A percentile compares a stretch with the other conserved stretches of the same genome.
phyloP scores from a whole-genome alignment of 2,113 vertebrate genomes.

The Zosterops japonicus region DNA sequence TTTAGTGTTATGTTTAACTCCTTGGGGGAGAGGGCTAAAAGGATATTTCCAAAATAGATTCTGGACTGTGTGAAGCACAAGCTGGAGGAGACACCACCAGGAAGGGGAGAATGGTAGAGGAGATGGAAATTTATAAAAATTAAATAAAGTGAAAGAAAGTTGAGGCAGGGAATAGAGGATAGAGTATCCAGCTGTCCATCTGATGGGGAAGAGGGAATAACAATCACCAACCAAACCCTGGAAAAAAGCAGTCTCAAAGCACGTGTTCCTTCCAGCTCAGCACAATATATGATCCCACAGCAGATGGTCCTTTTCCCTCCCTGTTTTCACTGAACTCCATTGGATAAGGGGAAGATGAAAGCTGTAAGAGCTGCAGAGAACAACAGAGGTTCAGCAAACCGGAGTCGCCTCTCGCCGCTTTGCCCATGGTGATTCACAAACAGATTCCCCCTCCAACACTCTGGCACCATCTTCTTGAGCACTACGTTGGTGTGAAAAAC shows the following conservation, averaged over 20 bases:
- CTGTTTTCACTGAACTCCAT: background rate
- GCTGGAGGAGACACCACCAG: background rate
- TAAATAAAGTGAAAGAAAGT: background rate
- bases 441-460: background rate
- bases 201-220: background rate
- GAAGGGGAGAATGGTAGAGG: background rate
- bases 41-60: background rate
- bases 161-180: background rate
- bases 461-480: background rate
- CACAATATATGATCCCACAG: background rate
- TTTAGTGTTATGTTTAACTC: background rate
- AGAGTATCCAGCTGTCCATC: background rate
- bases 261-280: background rate
- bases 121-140: background rate
- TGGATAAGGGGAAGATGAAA: background rate
- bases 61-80: background rate
- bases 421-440: background rate
- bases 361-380: background rate
- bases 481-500: background rate
- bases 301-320: background rate
- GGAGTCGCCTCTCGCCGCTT: fast-evolving
- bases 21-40: background rate
- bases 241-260: background rate
- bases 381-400: fast-evolving
- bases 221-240: background rate